Evolutionary conservation across 1,140 invertebrate genomes (phyloP).

Genomic region (Armadillidium nasatum): DNA sequence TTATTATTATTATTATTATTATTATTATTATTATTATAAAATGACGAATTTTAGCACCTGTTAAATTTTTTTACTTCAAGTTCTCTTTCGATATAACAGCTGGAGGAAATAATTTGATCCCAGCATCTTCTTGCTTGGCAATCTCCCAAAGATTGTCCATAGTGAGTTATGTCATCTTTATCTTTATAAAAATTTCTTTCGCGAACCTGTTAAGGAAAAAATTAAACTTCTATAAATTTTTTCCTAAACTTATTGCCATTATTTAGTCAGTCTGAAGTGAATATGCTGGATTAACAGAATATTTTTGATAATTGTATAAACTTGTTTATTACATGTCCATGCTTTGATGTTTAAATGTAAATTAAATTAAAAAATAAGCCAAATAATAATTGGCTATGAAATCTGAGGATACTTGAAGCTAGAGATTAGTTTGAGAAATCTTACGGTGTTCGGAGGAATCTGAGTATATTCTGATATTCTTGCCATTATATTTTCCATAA

Average conservation of each 20-base stretch:
- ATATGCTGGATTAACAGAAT: too few species aligned
- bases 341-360: too few species aligned
- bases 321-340: too few species aligned
- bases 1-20: not conserved
- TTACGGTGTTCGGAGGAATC: not conserved
- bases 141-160: constrained; percentile 66
- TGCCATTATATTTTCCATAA: constrained; percentile 69
- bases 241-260: too few species aligned
- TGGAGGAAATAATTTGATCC: constrained; percentile 67
- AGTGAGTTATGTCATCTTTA: constrained; percentile 73
- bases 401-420: too few species aligned
- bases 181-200: constrained; percentile 70
- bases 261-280: too few species aligned
- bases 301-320: too few species aligned
- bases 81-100: constrained; percentile 62
- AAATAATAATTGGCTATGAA: too few species aligned
- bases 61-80: constrained; percentile 66
- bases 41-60: too few species aligned
- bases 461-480: constrained; percentile 59
- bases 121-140: constrained; percentile 77
- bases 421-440: not conserved
- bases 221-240: too few species aligned
- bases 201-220: constrained; percentile 53
- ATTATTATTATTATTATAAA: not conserved
- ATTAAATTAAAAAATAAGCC: too few species aligned